phyloP scores from a whole-genome alignment of 2,888 invertebrate genomes.

The Papilio demoleus region DNA sequence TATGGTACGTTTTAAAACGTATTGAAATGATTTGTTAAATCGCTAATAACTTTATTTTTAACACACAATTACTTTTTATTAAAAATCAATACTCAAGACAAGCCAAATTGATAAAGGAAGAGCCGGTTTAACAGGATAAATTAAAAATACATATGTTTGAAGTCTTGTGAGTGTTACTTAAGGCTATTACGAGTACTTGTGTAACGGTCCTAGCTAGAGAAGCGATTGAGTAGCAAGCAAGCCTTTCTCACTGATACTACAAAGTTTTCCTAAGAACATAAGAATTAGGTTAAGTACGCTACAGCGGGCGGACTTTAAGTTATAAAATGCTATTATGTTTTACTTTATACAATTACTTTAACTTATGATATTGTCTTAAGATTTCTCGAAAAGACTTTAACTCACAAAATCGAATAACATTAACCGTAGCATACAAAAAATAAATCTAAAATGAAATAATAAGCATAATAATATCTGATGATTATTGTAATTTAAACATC shows the following conservation, averaged over 20 bases:
- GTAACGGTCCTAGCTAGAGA: conserved; percentile 1
- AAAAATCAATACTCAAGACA: background rate
- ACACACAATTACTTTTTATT: conserved; percentile 8
- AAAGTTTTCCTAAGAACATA: conserved; percentile 18
- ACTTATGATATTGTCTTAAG: background rate
- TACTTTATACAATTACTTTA: conserved; percentile 3
- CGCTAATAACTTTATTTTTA: conserved; percentile 26
- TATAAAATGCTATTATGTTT: background rate
- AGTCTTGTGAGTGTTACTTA: conserved; percentile 20
- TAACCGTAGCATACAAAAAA: no score
- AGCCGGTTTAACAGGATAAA: background rate
- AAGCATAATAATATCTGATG: background rate
- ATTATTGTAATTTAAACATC: background rate
- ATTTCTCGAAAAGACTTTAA: background rate
- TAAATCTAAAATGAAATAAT: background rate
- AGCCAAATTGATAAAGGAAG: no score
- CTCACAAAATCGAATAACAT: background rate
- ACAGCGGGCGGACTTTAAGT: background rate
- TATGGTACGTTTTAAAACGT: conserved; percentile 58
- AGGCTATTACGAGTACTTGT: conserved; percentile 10
- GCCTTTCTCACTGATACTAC: conserved; percentile 4
- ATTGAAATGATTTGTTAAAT: conserved; percentile 33
- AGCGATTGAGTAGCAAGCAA: conserved; percentile 19
- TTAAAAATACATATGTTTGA: background rate
- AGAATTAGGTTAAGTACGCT: conserved; percentile 10